phyloP scores from a whole-genome alignment of 2,888 invertebrate species.

The Diogma glabrata region DNA sequence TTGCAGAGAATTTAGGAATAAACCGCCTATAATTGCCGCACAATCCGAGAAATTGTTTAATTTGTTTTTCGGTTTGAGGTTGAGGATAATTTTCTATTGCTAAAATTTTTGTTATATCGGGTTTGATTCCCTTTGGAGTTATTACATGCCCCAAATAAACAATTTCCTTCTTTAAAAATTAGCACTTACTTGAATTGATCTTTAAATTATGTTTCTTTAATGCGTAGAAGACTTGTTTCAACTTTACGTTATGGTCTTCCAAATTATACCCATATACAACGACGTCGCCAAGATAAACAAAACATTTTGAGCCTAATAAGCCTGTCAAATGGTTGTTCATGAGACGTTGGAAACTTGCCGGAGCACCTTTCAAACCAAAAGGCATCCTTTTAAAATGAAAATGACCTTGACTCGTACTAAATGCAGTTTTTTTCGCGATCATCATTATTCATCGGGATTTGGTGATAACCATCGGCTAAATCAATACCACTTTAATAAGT shows the following conservation, averaged over 20 bases:
- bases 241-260: constrained; percentile 16
- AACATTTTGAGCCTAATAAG: constrained; percentile 15
- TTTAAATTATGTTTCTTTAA: constrained; percentile 18
- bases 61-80: constrained; percentile 17
- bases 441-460: constrained; percentile 12
- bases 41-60: constrained; percentile 24
- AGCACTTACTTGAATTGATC: constrained; percentile 22
- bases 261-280: constrained; percentile 21
- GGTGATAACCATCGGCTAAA: constrained; percentile 17
- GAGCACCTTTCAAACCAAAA: constrained; percentile 22
- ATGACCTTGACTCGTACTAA: constrained; percentile 17
- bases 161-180: constrained; percentile 20
- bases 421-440: constrained; percentile 19
- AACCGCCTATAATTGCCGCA: constrained; percentile 25
- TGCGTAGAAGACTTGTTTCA: constrained; percentile 19
- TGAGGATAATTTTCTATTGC: constrained; percentile 18
- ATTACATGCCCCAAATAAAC: constrained; percentile 21
- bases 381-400: constrained; percentile 21
- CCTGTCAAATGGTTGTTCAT: constrained; percentile 24
- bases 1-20: constrained; percentile 21
- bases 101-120: constrained; percentile 19
- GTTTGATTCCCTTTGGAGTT: constrained; percentile 18
- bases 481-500: constrained; percentile 17
- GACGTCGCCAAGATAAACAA: constrained; percentile 24
- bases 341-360: constrained; percentile 24